Percentiles rank a stretch among this genome's conserved stretches.
phyloP scores from a whole-genome alignment of 1,140 invertebrate species.

The Venustaconcha ellipsiformis region DNA sequence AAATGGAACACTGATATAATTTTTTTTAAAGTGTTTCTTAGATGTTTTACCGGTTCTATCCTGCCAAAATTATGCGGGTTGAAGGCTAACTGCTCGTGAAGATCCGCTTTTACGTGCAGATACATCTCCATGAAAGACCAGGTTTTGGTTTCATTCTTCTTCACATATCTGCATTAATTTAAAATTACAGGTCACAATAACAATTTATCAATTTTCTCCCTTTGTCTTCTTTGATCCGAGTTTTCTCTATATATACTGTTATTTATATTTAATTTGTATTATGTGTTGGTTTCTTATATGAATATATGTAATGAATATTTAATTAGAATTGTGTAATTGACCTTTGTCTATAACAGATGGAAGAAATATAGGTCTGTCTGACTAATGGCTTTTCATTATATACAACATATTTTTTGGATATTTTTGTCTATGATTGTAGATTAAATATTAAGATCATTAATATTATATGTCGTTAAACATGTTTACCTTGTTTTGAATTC shows the following conservation, averaged over 20 bases:
- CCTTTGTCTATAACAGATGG: too few species aligned
- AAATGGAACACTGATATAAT: too few species aligned
- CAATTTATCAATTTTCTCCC: background rate
- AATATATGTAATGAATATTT: too few species aligned
- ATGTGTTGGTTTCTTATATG: background rate
- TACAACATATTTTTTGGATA: too few species aligned
- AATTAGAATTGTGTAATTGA: too few species aligned
- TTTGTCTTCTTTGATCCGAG: background rate
- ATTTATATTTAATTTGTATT: background rate
- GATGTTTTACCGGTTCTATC: slow-evolving; percentile 29
- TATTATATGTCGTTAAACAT: too few species aligned
- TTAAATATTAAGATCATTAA: too few species aligned
- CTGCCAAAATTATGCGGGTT: slow-evolving; percentile 41
- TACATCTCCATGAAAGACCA: slow-evolving; percentile 53
- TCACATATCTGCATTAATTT: slow-evolving; percentile 31
- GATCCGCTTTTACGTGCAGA: slow-evolving; percentile 43
- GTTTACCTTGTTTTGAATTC: too few species aligned
- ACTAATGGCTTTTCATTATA: too few species aligned
- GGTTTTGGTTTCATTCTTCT: slow-evolving; percentile 26
- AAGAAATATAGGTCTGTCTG: too few species aligned
- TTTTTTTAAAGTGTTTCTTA: too few species aligned
- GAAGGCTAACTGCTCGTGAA: slow-evolving; percentile 43
- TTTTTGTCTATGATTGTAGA: too few species aligned
- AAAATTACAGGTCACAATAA: background rate
- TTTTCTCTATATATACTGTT: background rate